Evolutionary conservation across 2,888 invertebrate genomes (phyloP).

Genomic region (Busseola fusca): DNA sequence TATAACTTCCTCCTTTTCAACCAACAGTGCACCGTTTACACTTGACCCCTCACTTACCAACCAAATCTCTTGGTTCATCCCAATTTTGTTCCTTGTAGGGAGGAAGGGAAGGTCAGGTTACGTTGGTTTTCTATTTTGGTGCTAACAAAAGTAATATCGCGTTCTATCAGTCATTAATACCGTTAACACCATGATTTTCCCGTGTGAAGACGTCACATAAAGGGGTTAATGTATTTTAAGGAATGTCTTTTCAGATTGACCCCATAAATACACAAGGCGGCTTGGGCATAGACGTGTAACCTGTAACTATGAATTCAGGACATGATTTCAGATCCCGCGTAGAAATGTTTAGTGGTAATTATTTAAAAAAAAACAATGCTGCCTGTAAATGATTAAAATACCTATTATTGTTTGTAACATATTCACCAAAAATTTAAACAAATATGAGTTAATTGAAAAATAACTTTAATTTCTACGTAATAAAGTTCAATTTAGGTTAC

Average conservation of each 20-base stretch:
- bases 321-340: too few species aligned
- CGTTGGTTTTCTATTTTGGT: conserved; percentile 57
- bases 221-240: conserved; percentile 57
- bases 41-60: conserved; percentile 48
- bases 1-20: conserved; percentile 63
- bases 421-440: too few species aligned
- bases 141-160: conserved; percentile 76
- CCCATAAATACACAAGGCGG: not conserved
- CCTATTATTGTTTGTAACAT: too few species aligned
- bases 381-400: too few species aligned
- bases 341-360: too few species aligned
- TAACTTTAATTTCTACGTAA: too few species aligned
- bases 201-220: conserved; percentile 78
- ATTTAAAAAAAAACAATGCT: too few species aligned
- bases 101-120: conserved; percentile 32
- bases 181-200: conserved; percentile 81
- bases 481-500: too few species aligned
- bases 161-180: conserved; percentile 80
- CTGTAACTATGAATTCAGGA: too few species aligned
- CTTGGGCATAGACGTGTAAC: too few species aligned
- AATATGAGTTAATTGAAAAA: too few species aligned
- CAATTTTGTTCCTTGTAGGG: not conserved
- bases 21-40: conserved; percentile 56
- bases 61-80: not conserved
- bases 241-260: conserved; percentile 50